Base-by-base conservation (phyloP, 2,797 vertebrate genomes). In the Xerus rutilus region DNA sequence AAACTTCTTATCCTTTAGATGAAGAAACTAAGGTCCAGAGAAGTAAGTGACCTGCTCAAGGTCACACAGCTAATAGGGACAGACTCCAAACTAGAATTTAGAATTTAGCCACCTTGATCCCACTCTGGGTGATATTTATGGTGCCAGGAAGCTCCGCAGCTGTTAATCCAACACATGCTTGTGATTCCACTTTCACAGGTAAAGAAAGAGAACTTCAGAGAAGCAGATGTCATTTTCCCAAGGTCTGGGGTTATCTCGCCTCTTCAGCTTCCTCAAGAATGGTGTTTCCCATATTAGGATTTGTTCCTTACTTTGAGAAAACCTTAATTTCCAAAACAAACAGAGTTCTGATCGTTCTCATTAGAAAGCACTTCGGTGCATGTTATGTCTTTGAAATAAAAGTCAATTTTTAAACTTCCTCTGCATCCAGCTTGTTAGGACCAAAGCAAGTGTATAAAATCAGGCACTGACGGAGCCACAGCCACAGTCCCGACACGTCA, bases 271-370 rank as follows among this genome's bases (percentile, higher is more conserved):
- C 73, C 64, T 74, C 32, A 69, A 84, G 47, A 57, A 74, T 45
- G 92, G 11, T 67, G 23, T 72, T 89, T 92, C 30, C 28, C 47
- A 57, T 49, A 15, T 30, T 59, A 43, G 1, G 18, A 72, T 64
- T 52, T 78, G 54, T 70, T 28, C 30, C 25, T 94, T 79, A 45
- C 32, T 83, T 81, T 52, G 69, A 86, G 59, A 92, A 86, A 76
- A 67, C 5, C 6, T 65, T 86, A 25, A 82, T 95, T 97, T 92
- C 76, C 39, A 94, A 93, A 90, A 91, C 82, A 96, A 83, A 82
- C 49, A 81, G 28, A 86, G 30, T 12, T 70, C 54, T 91, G 82
- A 86, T 86, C 88, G 91, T 86, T 90, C 93, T 93, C 64, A 49
- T 82, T 86, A 83, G 52, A 86, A 87, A 91, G 30, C 74, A 35